Evolutionary conservation across 2,888 invertebrate species (phyloP), one percentile per base, ranked within the genome.

Genomic region (Polydrusus pterygomalis): DNA sequence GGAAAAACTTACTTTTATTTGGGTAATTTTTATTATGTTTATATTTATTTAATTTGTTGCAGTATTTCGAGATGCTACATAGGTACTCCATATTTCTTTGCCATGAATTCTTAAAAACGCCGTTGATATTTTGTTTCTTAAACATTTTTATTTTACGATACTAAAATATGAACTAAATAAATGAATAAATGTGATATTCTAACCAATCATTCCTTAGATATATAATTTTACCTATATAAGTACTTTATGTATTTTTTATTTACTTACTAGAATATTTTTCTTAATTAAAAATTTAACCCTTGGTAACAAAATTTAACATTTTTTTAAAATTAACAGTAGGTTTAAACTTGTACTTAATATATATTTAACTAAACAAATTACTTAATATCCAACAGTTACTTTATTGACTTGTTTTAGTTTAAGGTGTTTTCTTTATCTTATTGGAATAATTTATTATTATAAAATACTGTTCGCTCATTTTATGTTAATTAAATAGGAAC

Each of bases 121-220:
- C 30, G 6, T n/a, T 2, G n/a, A 54, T n/a, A 6, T 25, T 25
- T n/a, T 54, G n/a, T 58, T 17, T 17, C 38, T 17, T 60, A 17
- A 17, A 11, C 17, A 17, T 15, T 1, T 2, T 10, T 60, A 17
- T 18, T 9, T 2, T 17, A 34, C 25, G 38, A n/a, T 38, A 58
- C 58, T 58, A 38, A 58, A 38, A 34, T 54, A 38, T 58, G 9
- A 58, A 58, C 58, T 58, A 17, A 58, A 58, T 38, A 58, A 58
- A 58, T 58, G 58, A 58, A 58, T 58, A 58, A 34, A 38, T 58
- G 58, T 58, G 58, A 58, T 58, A 58, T 58, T 10, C 34, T 58
- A 58, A 60, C 38, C 25, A 13, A 25, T 25, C 25, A 18, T 60
- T 17, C 9, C 25, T 56, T 60, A 11, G 38, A 60, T 38, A n/a